Base-by-base conservation (phyloP, 1,140 invertebrate species). In the Metaphire vulgaris region DNA sequence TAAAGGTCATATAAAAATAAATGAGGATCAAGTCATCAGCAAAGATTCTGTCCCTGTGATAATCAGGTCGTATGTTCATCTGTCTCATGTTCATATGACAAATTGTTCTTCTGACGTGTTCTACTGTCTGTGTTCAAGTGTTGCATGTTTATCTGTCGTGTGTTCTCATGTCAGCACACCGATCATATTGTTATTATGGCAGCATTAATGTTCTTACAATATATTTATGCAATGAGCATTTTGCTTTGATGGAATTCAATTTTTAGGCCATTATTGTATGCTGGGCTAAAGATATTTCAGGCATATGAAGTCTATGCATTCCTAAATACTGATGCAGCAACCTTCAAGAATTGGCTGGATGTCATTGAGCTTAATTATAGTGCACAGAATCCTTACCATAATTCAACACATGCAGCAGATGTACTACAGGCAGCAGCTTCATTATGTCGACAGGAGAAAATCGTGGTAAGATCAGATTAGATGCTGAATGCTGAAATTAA, bases 371-470 rank as follows among this genome's bases (percentile, higher is more conserved):
- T 16, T 2, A 77, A 74, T 73, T 74, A 69, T 56, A 33, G 75
- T 31, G 31, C n/a, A n/a, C n/a, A 30, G 15, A 77, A 74, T 66
- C 72, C 77, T 29, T 76, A 87, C 80, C 86, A 87, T 76, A 87
- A 86, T 79, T 85, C 85, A 28, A 87, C 86, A 2, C 86, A 87
- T 80, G 85, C 85, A 0, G 83, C 85, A 30, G 85, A 86, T 76
- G 85, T 86, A 28, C 80, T 86, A 33, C 84, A 86, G 67, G 83
- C 83, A 29, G 83, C 85, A 1, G 85, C 85, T 26, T 87, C 81
- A 73, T 97, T 96, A 85, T 89, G 98, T 78, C 90, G 92, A 79
- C 91, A 91, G 79, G 91, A 92, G 56, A 90, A 90, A 79, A 88
- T 93, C 74, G 92, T 93, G 81, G 26, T n/a, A 33, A 2, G 6